Base-by-base conservation (phyloP, 2,888 invertebrate species). In the Anarsia innoxiella region DNA sequence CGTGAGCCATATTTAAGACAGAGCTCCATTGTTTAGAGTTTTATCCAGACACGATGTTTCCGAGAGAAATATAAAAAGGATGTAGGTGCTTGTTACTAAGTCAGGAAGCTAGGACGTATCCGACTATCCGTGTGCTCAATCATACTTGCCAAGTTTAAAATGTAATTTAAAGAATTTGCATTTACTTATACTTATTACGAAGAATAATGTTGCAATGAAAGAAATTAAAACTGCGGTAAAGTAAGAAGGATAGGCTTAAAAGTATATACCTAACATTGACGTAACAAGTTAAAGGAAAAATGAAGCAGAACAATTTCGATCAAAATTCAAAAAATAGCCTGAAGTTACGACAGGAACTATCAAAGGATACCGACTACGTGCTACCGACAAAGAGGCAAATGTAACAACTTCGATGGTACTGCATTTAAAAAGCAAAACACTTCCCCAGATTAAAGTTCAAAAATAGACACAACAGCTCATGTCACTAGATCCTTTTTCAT, bases 1-100 rank as follows among this genome's bases (percentile, higher is more conserved):
- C 71, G 63, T 62, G 73, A 59, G 58, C 71, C 71, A 66, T 75
- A 76, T 76, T 77, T 71, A 66, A 72, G 65, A 83, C 74, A 80
- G 76, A 70, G 72, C 64, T 58, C 68, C 79, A 70, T 78, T 82
- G 79, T 79, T 73, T 69, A 49, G 61, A 54, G 58, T 67, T 60
- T 62, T 62, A 65, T 51, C 52, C 57, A 66, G 63, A 65, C 63
- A 64, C 49, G 51, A 50, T 59, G 56, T 69, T 70, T 70, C 67
- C 63, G 61, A 67, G 56, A 53, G 51, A 42, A 46, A 50, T 51
- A 56, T 63, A 55, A 62, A 56, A 54, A 64, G 68, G 66, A 66
- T 62, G 66, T 58, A 56, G 50, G 49, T 53, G 54, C 62, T 40
- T 35, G 35, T 12, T n/a, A 28, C 32, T 2, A 29, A 31, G 32